Evolutionary conservation across 2,797 vertebrate genomes (phyloP), one percentile per base, ranked within the genome.

Genomic region (Eremophila alpestris): DNA sequence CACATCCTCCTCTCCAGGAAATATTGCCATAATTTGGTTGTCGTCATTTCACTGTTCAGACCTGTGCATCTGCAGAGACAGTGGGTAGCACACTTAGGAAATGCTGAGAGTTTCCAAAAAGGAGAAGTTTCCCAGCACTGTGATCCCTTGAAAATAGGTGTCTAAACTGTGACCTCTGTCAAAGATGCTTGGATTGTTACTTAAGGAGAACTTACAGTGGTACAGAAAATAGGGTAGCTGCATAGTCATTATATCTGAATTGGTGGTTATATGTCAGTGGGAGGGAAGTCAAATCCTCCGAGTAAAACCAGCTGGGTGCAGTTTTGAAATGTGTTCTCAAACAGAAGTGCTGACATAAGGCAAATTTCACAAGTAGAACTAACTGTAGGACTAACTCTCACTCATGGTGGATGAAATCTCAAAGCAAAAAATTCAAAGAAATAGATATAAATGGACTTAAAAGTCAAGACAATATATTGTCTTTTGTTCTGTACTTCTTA

Each of bases 271-370:
- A 55, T 27, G 24, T 13, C 51, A n/a, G 81, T 69, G 70, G 76
- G 58, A 78, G 41, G 54, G 34, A 88, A 88, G 36, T 51, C 8
- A 69, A 81, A 65, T 58, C 20, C 22, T 86, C n/a, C 1, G 2
- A 79, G 40, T 55, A 65, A 90, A 90, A 76, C 63, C 83, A 92
- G 40, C 69, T 30, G 43, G 36, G 19, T 87, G 55, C 62, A 84
- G 40, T 73, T 92, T 68, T 55, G 58, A 87, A 93, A 73, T 69
- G 52, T 69, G 55, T 48, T 73, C 67, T 92, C 71, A 83, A 76
- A 73, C 67, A 93, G 74, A 94, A 94, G 11, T 88, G 86, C 45
- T 93, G 81, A 40, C 74, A 69, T 86, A 92, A 90, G 80, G 80
- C 41, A 83, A 90, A 90, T 93, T 86, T 93, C 87, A 65, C 55